Conservation (phyloP, 2,797 vertebrate genomes). For the Paedocypris micromegethes region DNA sequence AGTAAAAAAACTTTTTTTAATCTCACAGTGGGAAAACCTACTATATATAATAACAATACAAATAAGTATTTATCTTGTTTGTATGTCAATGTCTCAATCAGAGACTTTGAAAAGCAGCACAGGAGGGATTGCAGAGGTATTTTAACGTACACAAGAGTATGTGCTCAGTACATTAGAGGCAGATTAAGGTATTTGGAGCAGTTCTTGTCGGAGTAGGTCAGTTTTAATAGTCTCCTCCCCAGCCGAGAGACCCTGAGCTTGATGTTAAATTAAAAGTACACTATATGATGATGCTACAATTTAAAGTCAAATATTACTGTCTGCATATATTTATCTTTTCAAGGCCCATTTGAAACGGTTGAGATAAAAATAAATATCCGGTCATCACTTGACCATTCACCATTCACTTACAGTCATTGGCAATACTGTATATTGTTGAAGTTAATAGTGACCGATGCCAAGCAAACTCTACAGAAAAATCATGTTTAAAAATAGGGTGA, state of each 20-base stretch:
- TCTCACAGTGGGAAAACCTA: no score
- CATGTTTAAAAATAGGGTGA: no score
- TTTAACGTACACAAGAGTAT: background rate
- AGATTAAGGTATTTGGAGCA: slow-evolving; percentile 42
- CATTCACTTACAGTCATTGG: background rate
- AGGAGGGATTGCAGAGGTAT: no score
- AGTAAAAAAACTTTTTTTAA: no score
- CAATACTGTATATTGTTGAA: background rate
- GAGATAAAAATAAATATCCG: background rate
- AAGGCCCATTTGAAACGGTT: background rate
- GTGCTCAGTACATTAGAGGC: slow-evolving; percentile 23
- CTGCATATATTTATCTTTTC: background rate
- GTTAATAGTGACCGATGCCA: background rate
- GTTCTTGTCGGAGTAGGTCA: slow-evolving; percentile 48
- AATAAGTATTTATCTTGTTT: no score
- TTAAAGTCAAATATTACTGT: background rate
- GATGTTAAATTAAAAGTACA: background rate
- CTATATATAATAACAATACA: no score
- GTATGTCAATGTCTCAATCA: no score
- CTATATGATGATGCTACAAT: background rate
- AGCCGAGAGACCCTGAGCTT: background rate
- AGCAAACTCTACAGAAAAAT: background rate
- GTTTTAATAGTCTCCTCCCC: slow-evolving; percentile 26
- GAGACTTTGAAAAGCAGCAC: no score
- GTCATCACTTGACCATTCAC: background rate